These are phyloP conservation scores for Ctenochaetus hawaiiensis DNA, from an alignment of 2,797 vertebrate species.

Conservation along the genomic window DNA sequence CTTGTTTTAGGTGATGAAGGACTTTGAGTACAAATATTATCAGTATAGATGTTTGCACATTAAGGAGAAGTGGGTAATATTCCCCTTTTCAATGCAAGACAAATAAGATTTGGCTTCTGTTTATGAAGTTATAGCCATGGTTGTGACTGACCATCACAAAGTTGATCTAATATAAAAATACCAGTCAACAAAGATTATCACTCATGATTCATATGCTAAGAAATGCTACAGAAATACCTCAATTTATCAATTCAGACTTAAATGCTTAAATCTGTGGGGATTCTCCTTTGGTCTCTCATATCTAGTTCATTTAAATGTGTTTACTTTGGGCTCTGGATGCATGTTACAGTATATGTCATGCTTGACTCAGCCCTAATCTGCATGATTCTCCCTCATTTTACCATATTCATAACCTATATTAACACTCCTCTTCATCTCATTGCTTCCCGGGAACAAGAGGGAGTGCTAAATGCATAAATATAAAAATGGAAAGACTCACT, in stretches of 20 bases:
- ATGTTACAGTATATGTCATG: slow-evolving; percentile 18
- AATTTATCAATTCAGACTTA: slow-evolving; percentile 17
- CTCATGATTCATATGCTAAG: neutral
- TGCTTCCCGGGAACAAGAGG: slow-evolving; percentile 21
- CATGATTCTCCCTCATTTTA: slow-evolving; percentile 44
- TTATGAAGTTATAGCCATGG: neutral
- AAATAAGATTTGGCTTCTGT: neutral
- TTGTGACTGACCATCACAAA: neutral
- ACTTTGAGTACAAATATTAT: neutral
- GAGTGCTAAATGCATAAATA: slow-evolving; percentile 40
- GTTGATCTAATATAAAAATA: neutral
- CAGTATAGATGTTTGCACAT: neutral
- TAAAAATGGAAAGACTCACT: slow-evolving; percentile 51
- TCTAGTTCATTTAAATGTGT: slow-evolving; percentile 36
- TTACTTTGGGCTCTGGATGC: slow-evolving; percentile 23
- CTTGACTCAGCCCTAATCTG: slow-evolving; percentile 51
- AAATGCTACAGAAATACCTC: slow-evolving; percentile 14
- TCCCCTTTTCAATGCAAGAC: neutral
- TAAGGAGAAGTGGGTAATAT: neutral
- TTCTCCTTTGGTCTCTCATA: slow-evolving; percentile 8
- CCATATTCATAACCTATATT: slow-evolving; percentile 42
- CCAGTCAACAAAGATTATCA: neutral
- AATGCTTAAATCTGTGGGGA: slow-evolving; percentile 23
- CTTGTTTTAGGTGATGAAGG: neutral
- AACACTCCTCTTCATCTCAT: slow-evolving; percentile 42